A percentile compares a stretch with the other conserved stretches of the same genome.
Conservation (phyloP, 2,888 invertebrate species). For the Hydriomena furcata region DNA sequence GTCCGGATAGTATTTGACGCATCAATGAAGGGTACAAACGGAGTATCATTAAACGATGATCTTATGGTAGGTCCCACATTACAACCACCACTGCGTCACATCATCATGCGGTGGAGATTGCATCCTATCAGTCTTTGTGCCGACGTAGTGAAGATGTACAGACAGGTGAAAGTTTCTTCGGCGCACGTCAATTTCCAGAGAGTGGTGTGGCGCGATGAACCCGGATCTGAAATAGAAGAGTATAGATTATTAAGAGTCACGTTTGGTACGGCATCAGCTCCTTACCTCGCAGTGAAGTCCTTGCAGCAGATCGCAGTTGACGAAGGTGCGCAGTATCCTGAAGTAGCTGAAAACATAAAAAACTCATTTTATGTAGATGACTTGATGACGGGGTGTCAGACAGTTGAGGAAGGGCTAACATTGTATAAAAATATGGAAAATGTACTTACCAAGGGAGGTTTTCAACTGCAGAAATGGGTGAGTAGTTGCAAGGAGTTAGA, state of each 20-base stretch:
- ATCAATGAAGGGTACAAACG: conserved; percentile 17
- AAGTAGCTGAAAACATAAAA: not conserved
- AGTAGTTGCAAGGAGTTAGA: too few species aligned
- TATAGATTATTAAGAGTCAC: not conserved
- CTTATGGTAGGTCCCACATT: conserved; percentile 30
- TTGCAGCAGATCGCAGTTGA: conserved; percentile 33
- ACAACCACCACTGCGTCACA: conserved; percentile 25
- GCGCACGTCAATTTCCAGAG: conserved; percentile 15
- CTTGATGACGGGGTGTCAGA: conserved; percentile 28
- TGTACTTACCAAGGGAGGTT: too few species aligned
- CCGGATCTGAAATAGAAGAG: not conserved
- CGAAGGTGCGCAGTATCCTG: conserved; percentile 24
- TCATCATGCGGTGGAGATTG: conserved; percentile 24
- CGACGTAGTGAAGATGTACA: conserved; percentile 29
- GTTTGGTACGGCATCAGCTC: not conserved
- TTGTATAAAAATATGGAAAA: not conserved
- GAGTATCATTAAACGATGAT: conserved; percentile 26
- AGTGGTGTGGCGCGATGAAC: conserved; percentile 21
- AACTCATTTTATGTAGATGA: conserved; percentile 37
- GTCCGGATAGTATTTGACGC: conserved; percentile 38
- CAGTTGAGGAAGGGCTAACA: not conserved
- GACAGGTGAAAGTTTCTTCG: conserved; percentile 9
- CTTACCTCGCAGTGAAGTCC: not conserved
- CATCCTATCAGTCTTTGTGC: conserved; percentile 17
- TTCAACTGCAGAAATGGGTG: too few species aligned